Base-by-base conservation (phyloP, 2,888 invertebrate species). In the Drosophila eohydei region DNA sequence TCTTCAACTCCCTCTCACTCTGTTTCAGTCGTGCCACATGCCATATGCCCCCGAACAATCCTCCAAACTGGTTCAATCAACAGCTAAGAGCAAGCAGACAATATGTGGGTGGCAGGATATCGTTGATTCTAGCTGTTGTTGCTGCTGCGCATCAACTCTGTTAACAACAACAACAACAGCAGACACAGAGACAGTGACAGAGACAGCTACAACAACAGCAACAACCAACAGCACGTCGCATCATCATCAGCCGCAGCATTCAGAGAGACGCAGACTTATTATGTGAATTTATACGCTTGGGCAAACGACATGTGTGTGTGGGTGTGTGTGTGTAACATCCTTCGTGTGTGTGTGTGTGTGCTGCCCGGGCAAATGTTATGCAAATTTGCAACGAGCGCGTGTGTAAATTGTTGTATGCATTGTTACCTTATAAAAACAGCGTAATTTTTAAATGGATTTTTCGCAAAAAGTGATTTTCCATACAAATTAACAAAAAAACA, bases 351-450 rank as follows among this genome's bases (percentile, higher is more conserved):
- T 36, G 64, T 51, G 62, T 54, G 41, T 54, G 43, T 51, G 68
- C 50, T 69, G 65, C 52, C 66, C 76, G 72, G 74, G 81, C 87
- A 89, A 83, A 89, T 84, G 83, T 84, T 89, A 84, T 84, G 84
- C 88, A 84, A 89, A 84, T 84, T 83, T 87, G 82, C 77, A 88
- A 61, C 78, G 75, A 72, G 72, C 77, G 71, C 80, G 85, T 89
- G 90, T 85, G 88, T 85, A 82, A 89, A 85, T 85, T 83, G 88
- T 78, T 89, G 89, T 89, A 85, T 89, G 85, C 88, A 86, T 86
- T 86, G 90, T 86, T 88, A 86, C 88, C 85, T 86, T 89, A 89
- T 88, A 86, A 86, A 86, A 86, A 84, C 89, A 84, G 88, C 85
- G 82, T 86, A 88, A 85, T 85, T 89, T 85, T 89, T 89, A 88